Percentiles rank a stretch among this genome's conserved stretches.
Evolutionary conservation across 2,113 vertebrate genomes (phyloP).

Genomic region (Rhinoderma darwinii): DNA sequence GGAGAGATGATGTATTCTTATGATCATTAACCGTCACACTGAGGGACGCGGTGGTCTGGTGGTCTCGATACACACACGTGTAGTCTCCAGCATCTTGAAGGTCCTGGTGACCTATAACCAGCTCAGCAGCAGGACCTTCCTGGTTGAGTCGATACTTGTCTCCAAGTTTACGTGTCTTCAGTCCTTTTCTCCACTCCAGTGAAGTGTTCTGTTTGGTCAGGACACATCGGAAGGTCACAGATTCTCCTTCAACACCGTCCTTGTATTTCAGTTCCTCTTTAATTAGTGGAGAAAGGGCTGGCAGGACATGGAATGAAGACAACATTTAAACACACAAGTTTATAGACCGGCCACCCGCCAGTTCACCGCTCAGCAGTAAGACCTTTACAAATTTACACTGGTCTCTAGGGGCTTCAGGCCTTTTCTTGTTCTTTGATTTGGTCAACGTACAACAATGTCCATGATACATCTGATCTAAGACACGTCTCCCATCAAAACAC

Average conservation of each 20-base stretch:
- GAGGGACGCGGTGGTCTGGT: slow-evolving; percentile 73
- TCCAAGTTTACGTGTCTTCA: slow-evolving; percentile 65
- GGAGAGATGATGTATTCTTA: not conserved
- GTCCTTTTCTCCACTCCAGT: slow-evolving; percentile 72
- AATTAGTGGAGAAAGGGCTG: slow-evolving; percentile 70
- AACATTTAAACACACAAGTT: not conserved
- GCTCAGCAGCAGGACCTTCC: slow-evolving; percentile 68
- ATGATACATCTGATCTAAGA: too few species aligned
- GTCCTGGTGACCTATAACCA: slow-evolving; percentile 73
- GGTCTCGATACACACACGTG: slow-evolving; percentile 71
- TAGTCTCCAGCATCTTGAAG: slow-evolving; percentile 78
- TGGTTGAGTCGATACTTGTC: slow-evolving; percentile 79
- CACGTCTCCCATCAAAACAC: too few species aligned
- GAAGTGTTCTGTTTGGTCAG: slow-evolving; percentile 65
- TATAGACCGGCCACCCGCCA: too few species aligned
- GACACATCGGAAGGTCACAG: slow-evolving; percentile 72
- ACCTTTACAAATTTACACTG: too few species aligned
- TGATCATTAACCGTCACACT: slow-evolving; percentile 69
- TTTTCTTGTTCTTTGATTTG: too few species aligned
- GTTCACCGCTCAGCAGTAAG: too few species aligned
- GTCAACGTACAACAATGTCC: too few species aligned
- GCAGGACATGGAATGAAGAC: not conserved
- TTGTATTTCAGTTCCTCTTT: slow-evolving; percentile 73
- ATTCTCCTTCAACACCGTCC: slow-evolving; percentile 73
- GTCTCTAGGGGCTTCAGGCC: too few species aligned